These are phyloP conservation scores for Eristalis intricaria DNA, from an alignment of 2,888 invertebrate species.

Conservation along the genomic window DNA sequence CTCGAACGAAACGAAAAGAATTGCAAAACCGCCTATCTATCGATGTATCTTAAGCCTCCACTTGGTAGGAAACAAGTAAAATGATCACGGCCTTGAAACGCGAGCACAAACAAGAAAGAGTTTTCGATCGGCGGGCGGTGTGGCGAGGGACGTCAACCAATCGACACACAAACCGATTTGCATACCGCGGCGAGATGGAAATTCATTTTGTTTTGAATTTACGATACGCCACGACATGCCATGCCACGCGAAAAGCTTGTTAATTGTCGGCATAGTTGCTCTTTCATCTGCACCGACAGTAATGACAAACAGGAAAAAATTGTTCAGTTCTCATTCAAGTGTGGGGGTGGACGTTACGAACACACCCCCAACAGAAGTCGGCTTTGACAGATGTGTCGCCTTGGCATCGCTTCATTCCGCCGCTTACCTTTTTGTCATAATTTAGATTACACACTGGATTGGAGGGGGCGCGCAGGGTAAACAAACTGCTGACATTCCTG, in stretches of 20 bases:
- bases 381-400: constrained; percentile 53
- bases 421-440: constrained; percentile 60
- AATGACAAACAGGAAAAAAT: constrained; percentile 39
- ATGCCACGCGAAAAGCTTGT: constrained; percentile 56
- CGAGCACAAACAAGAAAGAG: constrained; percentile 37
- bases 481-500: constrained; percentile 49
- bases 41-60: constrained; percentile 24
- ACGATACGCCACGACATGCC: constrained; percentile 42
- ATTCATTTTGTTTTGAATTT: constrained; percentile 35
- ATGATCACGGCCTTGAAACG: constrained; percentile 20
- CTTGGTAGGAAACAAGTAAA: constrained; percentile 18
- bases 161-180: constrained; percentile 14
- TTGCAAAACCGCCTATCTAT: constrained; percentile 49
- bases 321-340: constrained; percentile 24
- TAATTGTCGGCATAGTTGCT: constrained; percentile 58
- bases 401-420: constrained; percentile 17
- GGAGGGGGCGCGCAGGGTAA: constrained; percentile 28
- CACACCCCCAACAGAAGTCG: constrained; percentile 20
- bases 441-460: constrained; percentile 55
- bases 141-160: constrained; percentile 23
- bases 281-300: constrained; percentile 55
- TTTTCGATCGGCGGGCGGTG: not conserved
- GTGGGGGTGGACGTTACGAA: constrained; percentile 46
- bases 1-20: constrained; percentile 28
- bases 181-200: constrained; percentile 11